Percentiles rank a stretch among this genome's conserved stretches.
Evolutionary conservation across 2,113 vertebrate genomes (phyloP).

Genomic region (Plestiodon gilberti): DNA sequence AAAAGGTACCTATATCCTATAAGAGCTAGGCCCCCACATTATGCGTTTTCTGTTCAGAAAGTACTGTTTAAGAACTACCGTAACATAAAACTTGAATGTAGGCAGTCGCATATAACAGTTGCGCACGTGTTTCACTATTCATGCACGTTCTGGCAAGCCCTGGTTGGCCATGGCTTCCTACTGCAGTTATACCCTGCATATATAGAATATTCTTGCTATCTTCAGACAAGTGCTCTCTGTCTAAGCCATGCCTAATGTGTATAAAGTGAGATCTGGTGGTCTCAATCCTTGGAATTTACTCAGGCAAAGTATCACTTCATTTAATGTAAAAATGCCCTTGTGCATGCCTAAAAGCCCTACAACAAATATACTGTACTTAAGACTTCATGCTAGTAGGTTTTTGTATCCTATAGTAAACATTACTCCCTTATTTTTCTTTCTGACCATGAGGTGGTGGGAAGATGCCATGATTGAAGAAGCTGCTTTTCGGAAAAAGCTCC

Average conservation of each 20-base stretch:
- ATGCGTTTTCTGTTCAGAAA: not conserved
- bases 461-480: conserved; percentile 34
- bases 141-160: not conserved
- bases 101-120: not conserved
- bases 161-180: not conserved
- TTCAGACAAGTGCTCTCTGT: not conserved
- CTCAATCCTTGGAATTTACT: not conserved
- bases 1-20: not conserved
- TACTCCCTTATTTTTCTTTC: not conserved
- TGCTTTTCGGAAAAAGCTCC: conserved; percentile 70
- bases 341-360: not conserved
- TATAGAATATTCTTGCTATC: not conserved
- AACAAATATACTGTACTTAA: not conserved
- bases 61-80: not conserved
- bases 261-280: not conserved
- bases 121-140: not conserved
- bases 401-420: not conserved
- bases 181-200: not conserved
- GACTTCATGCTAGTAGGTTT: not conserved
- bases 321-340: not conserved
- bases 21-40: not conserved
- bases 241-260: not conserved
- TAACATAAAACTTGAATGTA: not conserved
- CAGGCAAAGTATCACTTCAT: not conserved
- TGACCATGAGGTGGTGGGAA: conserved; percentile 53